Evolutionary conservation across 2,888 invertebrate genomes (phyloP).

Genomic region (Listrodromus nycthemerus): DNA sequence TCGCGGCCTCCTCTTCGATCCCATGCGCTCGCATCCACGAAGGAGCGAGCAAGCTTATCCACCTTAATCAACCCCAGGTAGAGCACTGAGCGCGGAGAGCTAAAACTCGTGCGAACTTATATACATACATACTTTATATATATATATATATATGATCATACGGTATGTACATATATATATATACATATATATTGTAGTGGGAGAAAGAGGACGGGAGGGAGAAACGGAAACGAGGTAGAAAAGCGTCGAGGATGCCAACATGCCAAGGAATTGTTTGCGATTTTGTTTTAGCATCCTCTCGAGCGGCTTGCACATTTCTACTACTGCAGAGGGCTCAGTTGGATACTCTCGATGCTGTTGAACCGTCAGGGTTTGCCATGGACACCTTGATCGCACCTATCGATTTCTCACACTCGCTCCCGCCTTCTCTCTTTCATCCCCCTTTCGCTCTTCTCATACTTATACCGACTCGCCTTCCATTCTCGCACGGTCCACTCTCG

Average conservation of each 20-base stretch:
- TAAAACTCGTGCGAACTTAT: conserved; percentile 47
- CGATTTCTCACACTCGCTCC: conserved; percentile 81
- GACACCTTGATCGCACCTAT: conserved; percentile 81
- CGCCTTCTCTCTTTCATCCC: conserved; percentile 62
- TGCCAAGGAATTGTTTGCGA: conserved; percentile 82
- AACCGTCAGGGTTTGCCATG: conserved; percentile 67
- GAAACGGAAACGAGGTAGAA: conserved; percentile 24
- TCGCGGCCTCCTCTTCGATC: conserved; percentile 18
- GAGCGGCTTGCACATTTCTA: conserved; percentile 38
- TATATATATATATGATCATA: not conserved
- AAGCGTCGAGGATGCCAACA: conserved; percentile 73
- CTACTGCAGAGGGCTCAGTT: conserved; percentile 53
- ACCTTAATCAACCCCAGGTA: conserved; percentile 78
- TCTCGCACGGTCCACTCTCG: conserved; percentile 55
- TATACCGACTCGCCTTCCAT: conserved; percentile 59
- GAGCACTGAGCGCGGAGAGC: conserved; percentile 62
- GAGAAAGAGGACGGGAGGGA: conserved; percentile 28
- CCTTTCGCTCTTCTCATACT: conserved; percentile 61
- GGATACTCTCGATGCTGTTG: conserved; percentile 34
- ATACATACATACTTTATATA: conserved; percentile 17
- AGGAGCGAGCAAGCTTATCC: conserved; percentile 76
- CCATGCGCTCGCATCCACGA: conserved; percentile 7
- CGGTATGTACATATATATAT: not conserved
- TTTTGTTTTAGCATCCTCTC: conserved; percentile 79
- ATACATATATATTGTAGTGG: conserved; percentile 27